Evolutionary conservation across 2,888 invertebrate species (phyloP), one percentile per base, ranked within the genome.

Genomic region (Apomyelois bistriatella): DNA sequence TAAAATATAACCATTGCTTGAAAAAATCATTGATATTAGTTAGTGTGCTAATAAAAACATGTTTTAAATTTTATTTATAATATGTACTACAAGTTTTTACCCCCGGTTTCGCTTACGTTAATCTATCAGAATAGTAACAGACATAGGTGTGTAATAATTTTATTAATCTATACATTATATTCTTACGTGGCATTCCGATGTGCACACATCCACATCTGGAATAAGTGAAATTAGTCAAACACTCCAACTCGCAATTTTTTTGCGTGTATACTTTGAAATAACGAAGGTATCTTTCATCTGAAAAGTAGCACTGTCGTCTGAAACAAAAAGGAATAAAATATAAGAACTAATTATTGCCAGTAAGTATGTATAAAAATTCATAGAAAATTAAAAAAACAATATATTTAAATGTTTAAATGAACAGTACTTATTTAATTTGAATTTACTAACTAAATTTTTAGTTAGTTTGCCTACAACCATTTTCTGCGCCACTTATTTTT

Each of bases 181-280:
- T 15, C 50, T 75, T 58, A 76, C 76, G 72, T 52, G 93, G 94
- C 93, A 94, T 93, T 52, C 93, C 92, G 65, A 92, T 93, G 55
- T 91, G 91, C 0, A 93, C 93, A 61, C 94, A 94, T 0, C 89
- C 91, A 66, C 94, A 94, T 53, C 73, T 76, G 0, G 67, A 61
- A 43, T 88, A 67, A 0, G 94, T 94, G 56, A 85, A 92, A 70
- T 94, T 93, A 0, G 93, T 85, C 54, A 93, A 70, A 62, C 94
- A 94, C 73, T 94, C 94, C 52, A 93, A 79, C 61, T 93, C 92
- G 64, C 94, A 94, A 68, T 93, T 94, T 56, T 90, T 89, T 72
- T 93, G 93, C 0, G 93, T 93, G 72, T 94, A 94, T 48, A 91
- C 85, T 68, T 91, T 90, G 65, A 91, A 94, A 65, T 87, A 94